Percentiles rank a stretch among this genome's conserved stretches.
phyloP scores from a whole-genome alignment of 2,113 vertebrate species.

The Lagenorhynchus albirostris region DNA sequence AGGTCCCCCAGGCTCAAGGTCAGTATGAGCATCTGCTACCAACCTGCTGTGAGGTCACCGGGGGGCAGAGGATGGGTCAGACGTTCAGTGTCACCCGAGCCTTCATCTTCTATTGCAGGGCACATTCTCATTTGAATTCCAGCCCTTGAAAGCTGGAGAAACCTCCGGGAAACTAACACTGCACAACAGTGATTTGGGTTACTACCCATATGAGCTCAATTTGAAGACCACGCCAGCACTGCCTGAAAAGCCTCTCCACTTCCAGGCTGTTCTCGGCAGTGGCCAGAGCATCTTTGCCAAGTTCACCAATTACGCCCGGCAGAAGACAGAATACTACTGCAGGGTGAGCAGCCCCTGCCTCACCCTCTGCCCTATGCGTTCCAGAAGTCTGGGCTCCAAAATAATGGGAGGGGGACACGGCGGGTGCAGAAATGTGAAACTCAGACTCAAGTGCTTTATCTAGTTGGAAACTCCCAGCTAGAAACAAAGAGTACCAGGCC shows the following conservation, averaged over 20 bases:
- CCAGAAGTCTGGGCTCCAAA: background rate
- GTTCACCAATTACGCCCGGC: conserved; percentile 85
- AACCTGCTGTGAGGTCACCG: background rate
- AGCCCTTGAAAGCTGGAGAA: conserved; percentile 85
- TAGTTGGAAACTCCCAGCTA: background rate
- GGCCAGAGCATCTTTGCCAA: conserved; percentile 81
- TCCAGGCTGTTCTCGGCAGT: conserved; percentile 85
- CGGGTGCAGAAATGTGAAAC: background rate
- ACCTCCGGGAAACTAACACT: conserved; percentile 80
- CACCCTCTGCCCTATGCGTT: background rate
- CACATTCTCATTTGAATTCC: conserved; percentile 87
- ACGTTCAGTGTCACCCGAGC: background rate
- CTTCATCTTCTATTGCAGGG: conserved; percentile 74
- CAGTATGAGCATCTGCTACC: background rate
- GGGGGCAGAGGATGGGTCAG: background rate
- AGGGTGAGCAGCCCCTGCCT: conserved; percentile 78
- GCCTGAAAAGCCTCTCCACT: conserved; percentile 84
- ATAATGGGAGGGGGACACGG: background rate
- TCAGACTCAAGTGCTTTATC: background rate
- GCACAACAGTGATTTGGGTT: conserved; percentile 83
- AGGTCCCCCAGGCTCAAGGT: background rate
- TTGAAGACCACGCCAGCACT: conserved; percentile 81
- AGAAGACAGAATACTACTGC: conserved; percentile 85
- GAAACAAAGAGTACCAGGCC: background rate
- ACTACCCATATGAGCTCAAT: conserved; percentile 86